A percentile compares a stretch with the other conserved stretches of the same genome.
phyloP scores from a whole-genome alignment of 2,888 invertebrate genomes.

The Limnephilus rhombicus region DNA sequence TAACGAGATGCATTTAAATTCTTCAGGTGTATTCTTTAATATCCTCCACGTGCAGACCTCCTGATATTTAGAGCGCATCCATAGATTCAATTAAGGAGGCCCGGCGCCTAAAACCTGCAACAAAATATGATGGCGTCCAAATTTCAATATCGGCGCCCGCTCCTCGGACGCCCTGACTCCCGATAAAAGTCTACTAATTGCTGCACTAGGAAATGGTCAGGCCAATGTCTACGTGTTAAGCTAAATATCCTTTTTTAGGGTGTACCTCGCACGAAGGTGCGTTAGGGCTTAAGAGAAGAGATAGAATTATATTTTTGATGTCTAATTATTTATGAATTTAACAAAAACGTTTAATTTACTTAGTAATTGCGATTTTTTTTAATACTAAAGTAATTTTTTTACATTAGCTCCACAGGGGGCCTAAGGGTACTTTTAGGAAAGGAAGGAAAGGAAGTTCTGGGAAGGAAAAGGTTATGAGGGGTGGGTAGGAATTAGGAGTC shows the following conservation, averaged over 20 bases:
- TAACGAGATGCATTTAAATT: background rate
- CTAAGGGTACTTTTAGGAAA: too few relatives aligned
- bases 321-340: background rate
- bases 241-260: background rate
- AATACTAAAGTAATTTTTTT: too few relatives aligned
- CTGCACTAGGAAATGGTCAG: conserved; percentile 51
- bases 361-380: too few relatives aligned
- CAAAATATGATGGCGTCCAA: conserved; percentile 22
- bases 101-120: conserved; percentile 6
- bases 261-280: background rate
- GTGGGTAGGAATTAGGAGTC: too few relatives aligned
- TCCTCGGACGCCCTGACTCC: background rate
- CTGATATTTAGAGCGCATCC: conserved; percentile 3
- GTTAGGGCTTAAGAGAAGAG: background rate
- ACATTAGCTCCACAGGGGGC: too few relatives aligned
- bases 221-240: conserved; percentile 48
- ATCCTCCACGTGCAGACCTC: background rate
- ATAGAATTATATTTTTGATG: background rate
- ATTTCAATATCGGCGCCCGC: conserved; percentile 10
- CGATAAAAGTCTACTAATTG: conserved; percentile 59
- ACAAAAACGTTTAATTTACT: too few relatives aligned
- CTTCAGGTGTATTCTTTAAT: background rate
- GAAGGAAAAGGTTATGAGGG: too few relatives aligned
- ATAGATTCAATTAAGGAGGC: conserved; percentile 15
- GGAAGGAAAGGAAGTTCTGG: too few relatives aligned